Base-by-base conservation (phyloP, 1,140 invertebrate genomes). In the Periplaneta americana region DNA sequence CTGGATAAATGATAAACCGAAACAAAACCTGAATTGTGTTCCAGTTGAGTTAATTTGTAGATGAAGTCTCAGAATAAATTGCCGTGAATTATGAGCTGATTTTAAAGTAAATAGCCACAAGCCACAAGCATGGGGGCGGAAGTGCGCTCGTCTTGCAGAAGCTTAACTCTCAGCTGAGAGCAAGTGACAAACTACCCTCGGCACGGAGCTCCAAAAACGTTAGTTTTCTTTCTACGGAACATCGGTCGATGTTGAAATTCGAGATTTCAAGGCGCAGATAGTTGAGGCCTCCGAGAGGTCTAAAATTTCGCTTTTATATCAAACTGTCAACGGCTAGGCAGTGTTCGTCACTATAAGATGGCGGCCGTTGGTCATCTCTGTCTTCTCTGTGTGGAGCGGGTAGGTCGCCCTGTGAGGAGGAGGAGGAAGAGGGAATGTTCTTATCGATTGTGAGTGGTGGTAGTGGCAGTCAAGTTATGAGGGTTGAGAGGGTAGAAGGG, bases 381-480 rank as follows among this genome's bases (percentile, higher is more conserved):
- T 66, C 48, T 66, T 66, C 5, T 28, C n/a, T 66, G n/a, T 66
- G 22, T 66, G 48, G 48, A 66, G 22, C 48, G 5, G 48, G 22
- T 66, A 66, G 48, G 48, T 28, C 28, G 48, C 5, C 10, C 22
- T 48, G 17, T 37, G 35, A 28, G 79, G 79, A 31, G 48, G 11
- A 33, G 48, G 36, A 31, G 34, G 57, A 33, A 31, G 18, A 32
- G 81, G 81, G 75, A 36, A 77, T 76, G 74, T 78, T 66, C 75
- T 78, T 82, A 82, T 82, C 81, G 81, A 82, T 82, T 82, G 75
- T 66, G 48, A 82, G 81, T 74, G 81, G 81, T 48, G 81, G 35
- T 36, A 77, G 81, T 82, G 81, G 81, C 81, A 77, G 81, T 82
- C 81, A 78, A 82, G 81, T 82, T 82, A 82, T 82, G 81, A 82